Evolutionary conservation across 1,140 invertebrate species (phyloP).

Genomic region (Drosophila miranda): DNA sequence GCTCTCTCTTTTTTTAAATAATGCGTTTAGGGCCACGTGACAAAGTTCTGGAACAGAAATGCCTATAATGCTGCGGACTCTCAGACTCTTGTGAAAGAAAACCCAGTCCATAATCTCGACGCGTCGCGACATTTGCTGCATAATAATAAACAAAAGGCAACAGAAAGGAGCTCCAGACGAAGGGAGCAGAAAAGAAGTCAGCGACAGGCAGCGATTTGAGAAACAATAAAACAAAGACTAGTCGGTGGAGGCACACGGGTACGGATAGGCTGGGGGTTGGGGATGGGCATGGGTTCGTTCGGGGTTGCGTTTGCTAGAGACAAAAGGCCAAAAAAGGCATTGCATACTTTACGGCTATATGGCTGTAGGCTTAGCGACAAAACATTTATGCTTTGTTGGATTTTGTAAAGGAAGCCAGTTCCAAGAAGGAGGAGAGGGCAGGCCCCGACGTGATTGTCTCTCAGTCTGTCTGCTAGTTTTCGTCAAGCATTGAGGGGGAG

Average conservation of each 20-base stretch:
- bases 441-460: constrained; percentile 35
- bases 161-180: constrained; percentile 15
- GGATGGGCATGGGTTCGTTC: neutral
- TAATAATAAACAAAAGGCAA: constrained; percentile 49
- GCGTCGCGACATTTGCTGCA: constrained; percentile 57
- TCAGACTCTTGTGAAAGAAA: neutral
- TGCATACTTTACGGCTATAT: constrained; percentile 51
- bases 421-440: neutral
- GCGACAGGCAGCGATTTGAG: constrained; percentile 53
- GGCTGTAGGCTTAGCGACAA: constrained; percentile 55
- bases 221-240: constrained; percentile 60
- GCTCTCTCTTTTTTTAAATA: constrained; percentile 44
- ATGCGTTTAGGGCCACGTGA: constrained; percentile 47
- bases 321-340: constrained; percentile 42
- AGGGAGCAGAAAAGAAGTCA: constrained; percentile 33
- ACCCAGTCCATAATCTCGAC: constrained; percentile 48
- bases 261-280: constrained; percentile 1
- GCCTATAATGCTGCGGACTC: constrained; percentile 14
- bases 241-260: constrained; percentile 15
- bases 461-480: constrained; percentile 40
- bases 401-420: constrained; percentile 35
- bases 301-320: constrained; percentile 12
- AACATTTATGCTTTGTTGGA: constrained; percentile 60
- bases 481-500: constrained; percentile 12
- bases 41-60: constrained; percentile 39